Percentiles rank a stretch among this genome's conserved stretches.
phyloP scores from a whole-genome alignment of 2,888 invertebrate species.

The Polydrusus cervinus region DNA sequence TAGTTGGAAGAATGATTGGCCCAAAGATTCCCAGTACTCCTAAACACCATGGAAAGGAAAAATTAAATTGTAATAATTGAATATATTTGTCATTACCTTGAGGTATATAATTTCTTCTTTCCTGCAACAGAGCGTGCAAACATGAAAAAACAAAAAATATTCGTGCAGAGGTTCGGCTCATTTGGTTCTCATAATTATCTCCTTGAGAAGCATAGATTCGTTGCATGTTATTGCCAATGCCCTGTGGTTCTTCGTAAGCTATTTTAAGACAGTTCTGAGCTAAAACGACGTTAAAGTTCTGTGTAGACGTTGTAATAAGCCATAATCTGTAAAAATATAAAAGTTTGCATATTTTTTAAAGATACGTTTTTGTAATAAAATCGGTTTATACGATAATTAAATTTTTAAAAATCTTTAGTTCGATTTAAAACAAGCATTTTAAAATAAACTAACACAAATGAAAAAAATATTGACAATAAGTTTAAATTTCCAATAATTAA shows the following conservation, averaged over 20 bases:
- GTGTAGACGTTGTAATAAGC: constrained; percentile 90
- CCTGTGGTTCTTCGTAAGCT: constrained; percentile 89
- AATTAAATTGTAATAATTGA: background rate
- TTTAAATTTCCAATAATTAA: too few species aligned
- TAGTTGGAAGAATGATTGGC: too few species aligned
- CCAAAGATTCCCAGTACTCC: too few species aligned
- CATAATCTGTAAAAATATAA: constrained; percentile 76
- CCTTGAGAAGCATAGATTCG: constrained; percentile 84
- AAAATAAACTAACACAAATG: too few species aligned
- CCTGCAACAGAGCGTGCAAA: constrained; percentile 92
- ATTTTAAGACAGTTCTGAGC: constrained; percentile 86
- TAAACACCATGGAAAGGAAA: too few species aligned
- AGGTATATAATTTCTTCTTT: constrained; percentile 93
- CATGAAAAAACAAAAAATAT: constrained; percentile 87
- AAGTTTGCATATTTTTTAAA: too few species aligned
- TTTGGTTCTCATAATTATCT: constrained; percentile 66
- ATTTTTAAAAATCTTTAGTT: too few species aligned
- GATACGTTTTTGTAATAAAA: too few species aligned
- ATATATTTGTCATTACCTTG: constrained; percentile 74
- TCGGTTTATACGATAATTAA: too few species aligned
- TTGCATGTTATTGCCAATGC: constrained; percentile 87
- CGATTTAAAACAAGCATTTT: too few species aligned
- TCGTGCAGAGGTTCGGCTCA: constrained; percentile 65
- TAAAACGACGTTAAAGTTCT: constrained; percentile 82
- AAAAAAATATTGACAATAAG: too few species aligned